Evolutionary conservation across 2,888 invertebrate genomes (phyloP), one percentile per base, ranked within the genome.

Genomic region (Pyrgus malvae): DNA sequence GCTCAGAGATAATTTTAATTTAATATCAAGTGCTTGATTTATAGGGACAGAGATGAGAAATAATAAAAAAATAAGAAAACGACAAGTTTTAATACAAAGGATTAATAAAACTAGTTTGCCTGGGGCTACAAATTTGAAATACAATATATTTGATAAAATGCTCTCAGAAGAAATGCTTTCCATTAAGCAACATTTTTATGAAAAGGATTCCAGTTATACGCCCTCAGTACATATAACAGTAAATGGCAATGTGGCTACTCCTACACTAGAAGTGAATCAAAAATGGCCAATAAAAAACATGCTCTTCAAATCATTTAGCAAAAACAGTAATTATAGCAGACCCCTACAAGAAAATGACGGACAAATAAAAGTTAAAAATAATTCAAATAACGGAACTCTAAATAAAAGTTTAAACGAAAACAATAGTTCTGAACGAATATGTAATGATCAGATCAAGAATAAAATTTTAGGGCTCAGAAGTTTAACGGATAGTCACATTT

Each of bases 151-250:
- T 44, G 82, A 83, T 50, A 82, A 79, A 74, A 79, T 80, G 76
- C 63, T 83, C 9, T 78, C 78, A 2, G 76, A 87, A 44, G 82
- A 86, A 67, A 80, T 84, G 75, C 63, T 80, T 27, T 76, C 73
- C n/a, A 74, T 80, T 14, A 80, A 83, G 54, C 72, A 79, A 48
- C 70, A 73, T 42, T 69, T 78, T 33, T 69, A 76, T 40, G 73
- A 74, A 56, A 76, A 74, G 61, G 75, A 79, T 49, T 63, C 60
- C 9, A 62, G 64, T 6, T 57, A 67, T 19, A 58, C 56, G 25
- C 50, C 72, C n/a, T 57, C 66, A 25, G 48, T 69, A 7, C 65
- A 69, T 29, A 67, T 66, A 56, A 57, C 61, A 19, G 63, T 68
- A 46, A 72, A 68, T 61, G 66, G 50, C 38, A 65, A 60, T 56